Conservation (phyloP, 2,113 vertebrate genomes). For the Larimichthys crocea region DNA sequence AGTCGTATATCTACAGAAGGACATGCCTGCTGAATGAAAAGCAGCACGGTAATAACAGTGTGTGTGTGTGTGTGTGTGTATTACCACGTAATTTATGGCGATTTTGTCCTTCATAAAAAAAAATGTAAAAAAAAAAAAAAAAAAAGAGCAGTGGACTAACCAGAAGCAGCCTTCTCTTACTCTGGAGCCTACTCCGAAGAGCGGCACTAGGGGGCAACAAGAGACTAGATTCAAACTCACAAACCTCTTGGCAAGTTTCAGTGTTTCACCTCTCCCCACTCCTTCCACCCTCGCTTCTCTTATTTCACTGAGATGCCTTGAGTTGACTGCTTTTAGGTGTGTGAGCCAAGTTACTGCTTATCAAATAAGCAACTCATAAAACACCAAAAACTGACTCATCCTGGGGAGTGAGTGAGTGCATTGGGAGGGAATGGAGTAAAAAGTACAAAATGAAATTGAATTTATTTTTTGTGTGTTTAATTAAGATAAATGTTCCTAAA, state of each 20-base stretch:
- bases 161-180: conserved; percentile 61
- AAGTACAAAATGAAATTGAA: background rate
- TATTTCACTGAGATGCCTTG: conserved; percentile 14
- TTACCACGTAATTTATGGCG: conserved; percentile 75
- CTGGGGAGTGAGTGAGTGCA: conserved; percentile 34
- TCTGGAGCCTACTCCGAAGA: conserved; percentile 8
- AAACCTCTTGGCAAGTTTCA: conserved; percentile 15
- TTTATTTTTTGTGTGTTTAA: background rate
- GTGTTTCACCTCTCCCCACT: conserved; percentile 5
- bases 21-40: conserved; percentile 72
- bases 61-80: conserved; percentile 39
- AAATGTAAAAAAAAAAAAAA: conserved; percentile 64
- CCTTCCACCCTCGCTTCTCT: background rate
- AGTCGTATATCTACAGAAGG: conserved; percentile 68
- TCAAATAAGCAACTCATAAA: conserved; percentile 52
- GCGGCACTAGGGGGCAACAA: conserved; percentile 80
- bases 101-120: conserved; percentile 74
- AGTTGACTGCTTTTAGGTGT: conserved; percentile 26
- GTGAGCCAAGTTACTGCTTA: conserved; percentile 52
- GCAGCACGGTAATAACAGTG: conserved; percentile 69
- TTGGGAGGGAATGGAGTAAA: background rate
- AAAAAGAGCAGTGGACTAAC: conserved; percentile 66
- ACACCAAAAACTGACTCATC: conserved; percentile 39
- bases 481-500: background rate
- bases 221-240: conserved; percentile 64